Conservation (phyloP, 1,140 invertebrate species). For the Neodiprion pinetum region DNA sequence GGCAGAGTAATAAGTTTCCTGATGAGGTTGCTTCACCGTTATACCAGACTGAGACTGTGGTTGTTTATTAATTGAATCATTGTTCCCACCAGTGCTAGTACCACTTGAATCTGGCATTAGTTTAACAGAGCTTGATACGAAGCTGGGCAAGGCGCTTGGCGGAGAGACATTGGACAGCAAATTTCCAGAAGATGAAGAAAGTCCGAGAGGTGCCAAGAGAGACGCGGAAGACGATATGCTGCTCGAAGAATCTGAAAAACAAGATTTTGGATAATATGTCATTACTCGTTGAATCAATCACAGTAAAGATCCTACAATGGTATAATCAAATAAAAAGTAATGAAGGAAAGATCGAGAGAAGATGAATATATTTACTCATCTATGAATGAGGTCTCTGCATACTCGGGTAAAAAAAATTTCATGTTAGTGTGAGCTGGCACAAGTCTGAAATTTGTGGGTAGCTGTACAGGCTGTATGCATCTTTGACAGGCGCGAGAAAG, state of each 20-base stretch:
- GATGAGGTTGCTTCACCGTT: constrained; percentile 23
- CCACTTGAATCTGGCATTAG: constrained; percentile 14
- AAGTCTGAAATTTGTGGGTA: too few relatives aligned
- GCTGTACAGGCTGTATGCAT: too few relatives aligned
- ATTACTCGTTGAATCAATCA: too few relatives aligned
- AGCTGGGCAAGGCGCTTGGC: constrained; percentile 59
- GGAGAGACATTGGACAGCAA: constrained; percentile 59
- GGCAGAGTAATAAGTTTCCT: constrained; percentile 22
- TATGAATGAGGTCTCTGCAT: too few relatives aligned
- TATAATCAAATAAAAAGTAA: background rate
- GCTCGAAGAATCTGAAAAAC: constrained; percentile 44
- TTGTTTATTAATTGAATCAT: constrained; percentile 28
- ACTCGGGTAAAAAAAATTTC: too few relatives aligned
- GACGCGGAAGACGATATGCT: constrained; percentile 48
- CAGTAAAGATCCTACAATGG: background rate
- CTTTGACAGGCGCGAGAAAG: too few relatives aligned
- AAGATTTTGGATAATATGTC: too few relatives aligned
- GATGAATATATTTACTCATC: too few relatives aligned
- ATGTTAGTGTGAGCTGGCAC: too few relatives aligned
- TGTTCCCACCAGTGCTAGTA: constrained; percentile 16
- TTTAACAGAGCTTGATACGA: constrained; percentile 45
- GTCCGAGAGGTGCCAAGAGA: constrained; percentile 40
- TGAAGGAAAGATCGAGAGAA: background rate
- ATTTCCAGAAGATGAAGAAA: constrained; percentile 41
- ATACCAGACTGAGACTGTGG: constrained; percentile 21